Conservation (phyloP, 2,888 invertebrate genomes). For the Zhengitettix transpicula region DNA sequence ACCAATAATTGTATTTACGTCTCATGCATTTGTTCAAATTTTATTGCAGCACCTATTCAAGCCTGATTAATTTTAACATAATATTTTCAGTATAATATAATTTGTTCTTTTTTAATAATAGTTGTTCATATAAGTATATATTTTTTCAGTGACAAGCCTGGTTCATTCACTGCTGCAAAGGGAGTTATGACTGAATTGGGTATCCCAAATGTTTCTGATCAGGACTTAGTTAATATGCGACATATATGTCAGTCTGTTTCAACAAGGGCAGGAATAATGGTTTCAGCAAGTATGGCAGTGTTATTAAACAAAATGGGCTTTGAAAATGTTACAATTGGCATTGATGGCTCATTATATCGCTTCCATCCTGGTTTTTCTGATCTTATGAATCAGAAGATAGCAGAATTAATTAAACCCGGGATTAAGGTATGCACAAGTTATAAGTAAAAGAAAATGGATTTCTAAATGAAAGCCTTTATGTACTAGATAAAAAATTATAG, state of each 20-base stretch:
- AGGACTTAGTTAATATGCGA: conserved; percentile 81
- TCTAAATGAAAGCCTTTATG: too few relatives aligned
- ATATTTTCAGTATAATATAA: too few relatives aligned
- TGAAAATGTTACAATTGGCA: conserved; percentile 75
- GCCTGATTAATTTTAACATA: too few relatives aligned
- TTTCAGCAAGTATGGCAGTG: conserved; percentile 75
- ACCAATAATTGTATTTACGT: too few relatives aligned
- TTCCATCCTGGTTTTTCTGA: conserved; percentile 52
- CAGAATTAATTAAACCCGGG: conserved; percentile 52
- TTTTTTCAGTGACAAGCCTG: conserved; percentile 46
- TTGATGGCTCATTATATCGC: conserved; percentile 89
- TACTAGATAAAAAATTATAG: too few relatives aligned
- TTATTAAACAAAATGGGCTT: conserved; percentile 83
- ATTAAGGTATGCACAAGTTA: conserved; percentile 37
- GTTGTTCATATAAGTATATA: neutral
- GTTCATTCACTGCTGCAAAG: conserved; percentile 63
- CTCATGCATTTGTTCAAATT: too few relatives aligned
- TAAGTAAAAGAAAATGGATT: too few relatives aligned
- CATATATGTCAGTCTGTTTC: conserved; percentile 86
- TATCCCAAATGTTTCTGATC: conserved; percentile 62
- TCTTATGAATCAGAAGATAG: conserved; percentile 80
- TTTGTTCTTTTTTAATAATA: too few relatives aligned
- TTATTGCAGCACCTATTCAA: too few relatives aligned
- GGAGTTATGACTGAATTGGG: conserved; percentile 76
- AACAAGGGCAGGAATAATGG: conserved; percentile 78